Conservation (phyloP, 2,113 vertebrate species). For the Syngnathus scovelli region DNA sequence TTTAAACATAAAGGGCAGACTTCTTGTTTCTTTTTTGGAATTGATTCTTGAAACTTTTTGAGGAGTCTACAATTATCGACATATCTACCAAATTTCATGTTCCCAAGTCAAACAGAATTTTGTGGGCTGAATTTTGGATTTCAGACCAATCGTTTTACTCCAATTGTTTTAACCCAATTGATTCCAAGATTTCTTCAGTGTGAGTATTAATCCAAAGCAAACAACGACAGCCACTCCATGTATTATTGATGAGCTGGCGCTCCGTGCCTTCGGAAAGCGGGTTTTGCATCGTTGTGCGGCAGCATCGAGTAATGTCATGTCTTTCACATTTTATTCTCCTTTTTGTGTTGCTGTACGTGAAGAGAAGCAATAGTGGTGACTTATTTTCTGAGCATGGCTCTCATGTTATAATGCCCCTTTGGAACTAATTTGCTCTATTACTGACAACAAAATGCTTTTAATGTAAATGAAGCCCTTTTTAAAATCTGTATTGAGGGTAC, state of each 20-base stretch:
- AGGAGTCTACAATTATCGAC: neutral
- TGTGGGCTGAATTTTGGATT: neutral
- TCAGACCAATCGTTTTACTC: neutral
- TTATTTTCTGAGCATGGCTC: constrained; percentile 56
- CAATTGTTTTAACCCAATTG: constrained; percentile 5
- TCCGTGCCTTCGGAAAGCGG: constrained; percentile 1
- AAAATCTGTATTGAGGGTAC: neutral
- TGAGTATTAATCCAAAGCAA: constrained; percentile 12
- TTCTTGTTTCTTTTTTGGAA: neutral
- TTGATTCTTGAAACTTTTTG: neutral
- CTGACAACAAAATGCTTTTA: neutral
- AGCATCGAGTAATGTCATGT: neutral
- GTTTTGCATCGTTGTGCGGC: constrained; percentile 6
- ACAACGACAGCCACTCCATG: constrained; percentile 1
- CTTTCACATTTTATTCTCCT: neutral
- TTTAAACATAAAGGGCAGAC: neutral
- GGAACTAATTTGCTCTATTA: neutral
- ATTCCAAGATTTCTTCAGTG: constrained; percentile 11
- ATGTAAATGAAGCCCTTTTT: neutral
- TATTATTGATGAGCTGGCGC: constrained; percentile 17
- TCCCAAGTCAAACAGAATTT: neutral
- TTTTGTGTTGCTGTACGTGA: constrained; percentile 43
- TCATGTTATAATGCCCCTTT: neutral
- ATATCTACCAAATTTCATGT: neutral
- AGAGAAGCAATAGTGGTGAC: constrained; percentile 49